These are phyloP conservation scores for Cercopithecus mona DNA, from an alignment of 2,113 vertebrate species.

Conservation along the genomic window DNA sequence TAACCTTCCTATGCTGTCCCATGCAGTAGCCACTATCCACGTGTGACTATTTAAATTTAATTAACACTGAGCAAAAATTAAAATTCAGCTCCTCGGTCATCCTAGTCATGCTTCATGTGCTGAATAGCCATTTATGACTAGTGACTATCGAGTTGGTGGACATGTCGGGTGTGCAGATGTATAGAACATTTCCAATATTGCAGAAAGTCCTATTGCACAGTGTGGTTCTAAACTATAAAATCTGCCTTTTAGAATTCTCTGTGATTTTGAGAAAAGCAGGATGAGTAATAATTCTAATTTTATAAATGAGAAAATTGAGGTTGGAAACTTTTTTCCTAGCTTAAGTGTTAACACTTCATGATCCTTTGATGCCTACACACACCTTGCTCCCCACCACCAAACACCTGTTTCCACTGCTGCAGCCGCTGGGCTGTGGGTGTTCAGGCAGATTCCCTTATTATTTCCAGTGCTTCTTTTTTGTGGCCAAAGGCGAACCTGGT, in stretches of 20 bases:
- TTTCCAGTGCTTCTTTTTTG: background rate
- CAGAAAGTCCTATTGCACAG: background rate
- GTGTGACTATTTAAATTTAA: background rate
- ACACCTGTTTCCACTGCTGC: background rate
- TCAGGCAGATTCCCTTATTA: background rate
- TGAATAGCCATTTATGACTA: background rate
- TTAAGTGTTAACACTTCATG: background rate
- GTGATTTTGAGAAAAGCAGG: background rate
- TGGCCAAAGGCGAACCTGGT: background rate
- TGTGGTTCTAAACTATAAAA: background rate
- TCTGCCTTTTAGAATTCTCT: background rate
- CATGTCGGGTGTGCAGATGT: background rate
- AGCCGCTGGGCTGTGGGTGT: fast-evolving
- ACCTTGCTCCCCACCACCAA: background rate
- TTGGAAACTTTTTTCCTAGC: background rate
- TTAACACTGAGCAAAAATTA: background rate
- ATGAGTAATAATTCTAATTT: background rate
- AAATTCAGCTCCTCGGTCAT: background rate
- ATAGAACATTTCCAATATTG: background rate
- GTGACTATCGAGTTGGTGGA: background rate
- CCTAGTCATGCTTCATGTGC: background rate
- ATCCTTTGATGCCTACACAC: background rate
- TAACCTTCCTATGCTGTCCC: background rate
- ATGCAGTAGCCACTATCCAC: background rate
- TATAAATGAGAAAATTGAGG: background rate